phyloP scores from a whole-genome alignment of 2,888 invertebrate species.

The Cylloceria caligata region DNA sequence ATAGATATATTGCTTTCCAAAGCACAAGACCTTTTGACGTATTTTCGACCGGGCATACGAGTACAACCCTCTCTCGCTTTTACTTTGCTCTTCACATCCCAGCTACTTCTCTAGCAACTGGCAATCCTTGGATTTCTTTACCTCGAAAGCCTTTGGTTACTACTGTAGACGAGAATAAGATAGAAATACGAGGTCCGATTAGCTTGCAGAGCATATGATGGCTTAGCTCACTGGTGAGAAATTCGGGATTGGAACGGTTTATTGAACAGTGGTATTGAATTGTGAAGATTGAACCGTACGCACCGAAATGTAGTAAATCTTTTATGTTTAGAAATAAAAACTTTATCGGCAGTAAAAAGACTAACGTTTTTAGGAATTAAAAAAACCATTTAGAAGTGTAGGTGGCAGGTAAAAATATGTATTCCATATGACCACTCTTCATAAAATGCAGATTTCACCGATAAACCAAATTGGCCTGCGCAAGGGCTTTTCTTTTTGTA shows the following conservation, averaged over 20 bases:
- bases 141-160: constrained; percentile 9
- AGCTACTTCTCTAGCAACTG: not conserved
- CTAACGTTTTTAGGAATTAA: not conserved
- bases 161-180: not conserved
- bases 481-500: not conserved
- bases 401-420: not conserved
- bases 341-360: not conserved
- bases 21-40: constrained; percentile 49
- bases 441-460: not conserved
- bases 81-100: not conserved
- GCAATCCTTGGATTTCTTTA: constrained; percentile 7
- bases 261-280: not conserved
- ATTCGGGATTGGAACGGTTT: not conserved
- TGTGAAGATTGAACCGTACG: too few relatives aligned
- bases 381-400: not conserved
- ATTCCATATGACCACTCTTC: not conserved
- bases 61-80: not conserved
- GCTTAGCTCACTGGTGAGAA: not conserved
- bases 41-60: constrained; percentile 14
- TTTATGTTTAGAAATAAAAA: not conserved
- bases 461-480: not conserved
- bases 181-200: constrained; percentile 22
- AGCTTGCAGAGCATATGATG: constrained; percentile 15
- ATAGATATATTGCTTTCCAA: constrained; percentile 50
- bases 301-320: not conserved